Evolutionary conservation across 2,797 vertebrate species (phyloP).

Genomic region (Malurus leucopterus): DNA sequence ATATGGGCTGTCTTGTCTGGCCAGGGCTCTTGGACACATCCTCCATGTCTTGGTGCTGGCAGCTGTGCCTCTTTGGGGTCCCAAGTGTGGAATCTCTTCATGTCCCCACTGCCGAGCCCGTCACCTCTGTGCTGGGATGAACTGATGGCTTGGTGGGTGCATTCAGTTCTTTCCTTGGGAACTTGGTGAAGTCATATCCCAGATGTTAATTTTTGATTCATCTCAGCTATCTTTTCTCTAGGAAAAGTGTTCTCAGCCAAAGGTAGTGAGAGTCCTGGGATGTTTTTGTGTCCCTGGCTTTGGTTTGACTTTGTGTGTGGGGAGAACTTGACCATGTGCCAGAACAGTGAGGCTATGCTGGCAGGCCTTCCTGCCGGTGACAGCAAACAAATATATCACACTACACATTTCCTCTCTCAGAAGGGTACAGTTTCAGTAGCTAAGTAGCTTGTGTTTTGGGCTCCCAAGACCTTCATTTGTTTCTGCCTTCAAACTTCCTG

Average conservation of each 20-base stretch:
- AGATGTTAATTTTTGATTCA: slow-evolving; percentile 5
- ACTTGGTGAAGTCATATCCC: background rate
- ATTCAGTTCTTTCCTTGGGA: background rate
- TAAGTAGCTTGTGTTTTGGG: slow-evolving; percentile 55
- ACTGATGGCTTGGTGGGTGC: rapidly evolving
- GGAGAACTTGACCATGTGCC: slow-evolving; percentile 36
- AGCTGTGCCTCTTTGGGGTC: background rate
- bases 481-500: slow-evolving; percentile 60
- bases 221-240: background rate
- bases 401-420: slow-evolving; percentile 50
- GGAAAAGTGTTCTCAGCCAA: background rate
- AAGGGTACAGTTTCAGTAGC: slow-evolving; percentile 37
- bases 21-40: background rate
- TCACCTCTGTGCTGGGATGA: background rate
- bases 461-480: slow-evolving; percentile 60
- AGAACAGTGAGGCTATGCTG: slow-evolving; percentile 44
- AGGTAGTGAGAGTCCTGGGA: background rate
- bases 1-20: background rate
- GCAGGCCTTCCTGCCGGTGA: slow-evolving; percentile 39
- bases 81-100: background rate
- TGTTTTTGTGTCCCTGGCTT: background rate
- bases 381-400: slow-evolving; percentile 59
- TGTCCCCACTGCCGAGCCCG: rapidly evolving
- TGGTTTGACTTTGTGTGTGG: slow-evolving; percentile 37
- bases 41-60: rapidly evolving